Evolutionary conservation across 2,113 vertebrate genomes (phyloP).

Genomic region (Prochilodus magdalenae): DNA sequence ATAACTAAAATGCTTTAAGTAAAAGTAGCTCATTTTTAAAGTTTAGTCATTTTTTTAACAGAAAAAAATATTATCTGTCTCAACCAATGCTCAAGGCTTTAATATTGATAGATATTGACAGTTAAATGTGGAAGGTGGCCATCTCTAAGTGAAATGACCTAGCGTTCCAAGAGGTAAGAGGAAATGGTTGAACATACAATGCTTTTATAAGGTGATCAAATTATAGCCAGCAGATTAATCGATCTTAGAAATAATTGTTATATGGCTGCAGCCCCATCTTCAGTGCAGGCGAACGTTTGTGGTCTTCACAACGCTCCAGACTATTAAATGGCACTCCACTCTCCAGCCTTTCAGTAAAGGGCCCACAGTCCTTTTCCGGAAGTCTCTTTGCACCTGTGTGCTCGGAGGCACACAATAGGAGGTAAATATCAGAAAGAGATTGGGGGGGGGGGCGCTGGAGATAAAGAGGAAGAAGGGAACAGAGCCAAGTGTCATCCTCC

Average conservation of each 20-base stretch:
- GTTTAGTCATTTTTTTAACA: too few relatives aligned
- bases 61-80: too few relatives aligned
- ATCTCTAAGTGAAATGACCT: too few relatives aligned
- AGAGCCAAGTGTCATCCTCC: slow-evolving; percentile 51
- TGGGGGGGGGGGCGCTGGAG: slow-evolving; percentile 42
- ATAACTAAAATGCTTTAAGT: too few relatives aligned
- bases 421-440: slow-evolving; percentile 46
- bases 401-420: slow-evolving; percentile 50
- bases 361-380: slow-evolving; percentile 29
- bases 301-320: slow-evolving; percentile 4
- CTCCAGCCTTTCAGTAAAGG: slow-evolving; percentile 40
- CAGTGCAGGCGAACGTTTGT: not conserved
- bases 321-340: slow-evolving; percentile 10
- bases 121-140: too few relatives aligned
- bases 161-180: too few relatives aligned
- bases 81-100: too few relatives aligned
- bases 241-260: not conserved
- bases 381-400: slow-evolving; percentile 64
- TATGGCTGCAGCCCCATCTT: not conserved
- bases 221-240: not conserved
- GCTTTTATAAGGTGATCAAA: not conserved
- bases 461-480: slow-evolving; percentile 49
- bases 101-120: too few relatives aligned
- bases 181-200: too few relatives aligned
- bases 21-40: too few relatives aligned